A percentile compares a stretch with the other conserved stretches of the same genome.
Evolutionary conservation across 2,797 vertebrate species (phyloP).

Genomic region (Lagodon rhomboides): DNA sequence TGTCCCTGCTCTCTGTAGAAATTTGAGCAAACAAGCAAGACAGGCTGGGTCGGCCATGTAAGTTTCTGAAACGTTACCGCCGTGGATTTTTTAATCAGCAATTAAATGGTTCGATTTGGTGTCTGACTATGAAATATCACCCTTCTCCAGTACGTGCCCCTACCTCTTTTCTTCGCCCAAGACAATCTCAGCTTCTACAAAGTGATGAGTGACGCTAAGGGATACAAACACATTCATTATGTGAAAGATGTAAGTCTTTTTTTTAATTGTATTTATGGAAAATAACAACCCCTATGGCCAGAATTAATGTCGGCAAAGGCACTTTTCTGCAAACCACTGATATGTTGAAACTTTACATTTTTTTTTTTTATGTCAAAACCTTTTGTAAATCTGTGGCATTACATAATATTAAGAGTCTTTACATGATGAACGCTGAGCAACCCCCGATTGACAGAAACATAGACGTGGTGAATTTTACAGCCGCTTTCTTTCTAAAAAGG

Average conservation of each 20-base stretch:
- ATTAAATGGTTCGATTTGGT: not conserved
- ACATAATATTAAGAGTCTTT: too few relatives aligned
- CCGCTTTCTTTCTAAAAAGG: too few relatives aligned
- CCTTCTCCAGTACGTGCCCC: conserved; percentile 90
- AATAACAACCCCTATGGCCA: not conserved
- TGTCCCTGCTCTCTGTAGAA: conserved; percentile 73
- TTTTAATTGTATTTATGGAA: not conserved
- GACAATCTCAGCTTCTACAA: conserved; percentile 95
- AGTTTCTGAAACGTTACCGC: conserved; percentile 69
- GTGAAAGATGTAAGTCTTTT: conserved; percentile 85
- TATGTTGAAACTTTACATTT: too few relatives aligned
- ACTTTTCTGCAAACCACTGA: too few relatives aligned
- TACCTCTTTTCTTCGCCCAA: conserved; percentile 90
- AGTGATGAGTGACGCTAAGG: conserved; percentile 93
- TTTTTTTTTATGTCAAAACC: too few relatives aligned
- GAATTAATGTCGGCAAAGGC: too few relatives aligned
- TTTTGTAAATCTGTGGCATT: too few relatives aligned
- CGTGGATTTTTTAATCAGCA: not conserved
- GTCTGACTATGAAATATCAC: not conserved
- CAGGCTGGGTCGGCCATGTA: conserved; percentile 97
- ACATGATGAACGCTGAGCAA: too few relatives aligned
- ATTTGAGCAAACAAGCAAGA: conserved; percentile 91
- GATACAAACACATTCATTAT: conserved; percentile 97
- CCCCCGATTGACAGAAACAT: too few relatives aligned
- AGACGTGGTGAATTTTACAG: too few relatives aligned